These are phyloP conservation scores for Prorops nasuta DNA, from an alignment of 1,140 invertebrate genomes.

Conservation along the genomic window DNA sequence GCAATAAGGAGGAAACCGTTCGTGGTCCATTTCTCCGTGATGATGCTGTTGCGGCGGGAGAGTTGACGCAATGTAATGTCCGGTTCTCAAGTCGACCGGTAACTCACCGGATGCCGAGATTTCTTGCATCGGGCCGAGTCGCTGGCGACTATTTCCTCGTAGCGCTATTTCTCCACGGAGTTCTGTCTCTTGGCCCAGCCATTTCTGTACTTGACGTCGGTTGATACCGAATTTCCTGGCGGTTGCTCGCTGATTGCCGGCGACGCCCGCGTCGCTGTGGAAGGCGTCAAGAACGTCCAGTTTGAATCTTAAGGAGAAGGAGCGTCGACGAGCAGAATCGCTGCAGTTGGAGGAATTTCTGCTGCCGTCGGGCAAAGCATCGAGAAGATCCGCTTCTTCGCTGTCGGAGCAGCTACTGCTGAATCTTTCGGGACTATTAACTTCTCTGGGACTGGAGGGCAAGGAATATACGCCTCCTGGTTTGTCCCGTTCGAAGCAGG, in stretches of 20 bases:
- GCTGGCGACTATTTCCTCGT: conserved; percentile 43
- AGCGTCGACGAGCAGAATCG: conserved; percentile 50
- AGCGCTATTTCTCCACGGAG: conserved; percentile 49
- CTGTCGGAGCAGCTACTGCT: conserved; percentile 44
- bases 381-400: conserved; percentile 42
- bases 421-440: conserved; percentile 30
- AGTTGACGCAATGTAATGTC: not conserved
- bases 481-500: conserved; percentile 4
- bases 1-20: too few relatives aligned
- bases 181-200: conserved; percentile 60
- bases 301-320: conserved; percentile 58
- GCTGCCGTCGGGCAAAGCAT: conserved; percentile 18
- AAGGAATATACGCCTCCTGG: conserved; percentile 24
- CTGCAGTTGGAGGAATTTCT: conserved; percentile 8
- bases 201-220: conserved; percentile 65
- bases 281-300: conserved; percentile 58
- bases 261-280: conserved; percentile 54
- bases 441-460: conserved; percentile 37
- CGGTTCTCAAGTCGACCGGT: not conserved
- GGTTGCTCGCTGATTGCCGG: conserved; percentile 63
- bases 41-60: conserved; percentile 11
- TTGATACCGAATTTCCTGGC: conserved; percentile 65
- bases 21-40: too few relatives aligned
- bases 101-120: not conserved
- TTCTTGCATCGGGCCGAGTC: conserved; percentile 39